A percentile compares a stretch with the other conserved stretches of the same genome.
Evolutionary conservation across 2,888 invertebrate genomes (phyloP).

Genomic region (Odontothrips loti): DNA sequence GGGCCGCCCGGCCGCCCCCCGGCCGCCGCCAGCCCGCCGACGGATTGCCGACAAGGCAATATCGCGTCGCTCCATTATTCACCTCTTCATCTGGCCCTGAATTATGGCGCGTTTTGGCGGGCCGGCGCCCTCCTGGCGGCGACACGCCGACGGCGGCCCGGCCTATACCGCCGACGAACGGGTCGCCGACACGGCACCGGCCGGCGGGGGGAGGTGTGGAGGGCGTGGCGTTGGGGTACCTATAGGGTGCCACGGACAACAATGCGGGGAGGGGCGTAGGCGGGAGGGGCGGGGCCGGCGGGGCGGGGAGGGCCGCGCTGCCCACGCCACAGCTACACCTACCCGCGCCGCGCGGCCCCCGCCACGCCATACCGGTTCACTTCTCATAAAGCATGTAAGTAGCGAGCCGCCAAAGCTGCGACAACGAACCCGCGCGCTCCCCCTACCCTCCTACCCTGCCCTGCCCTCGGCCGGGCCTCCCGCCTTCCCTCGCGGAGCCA

Average conservation of each 20-base stretch:
- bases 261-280: conserved; percentile 6
- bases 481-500: not conserved
- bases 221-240: conserved; percentile 9
- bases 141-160: not conserved
- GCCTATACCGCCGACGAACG: no score
- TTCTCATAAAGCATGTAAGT: conserved; percentile 13
- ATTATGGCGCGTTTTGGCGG: conserved; percentile 9
- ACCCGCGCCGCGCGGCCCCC: not conserved
- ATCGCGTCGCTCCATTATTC: not conserved
- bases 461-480: not conserved
- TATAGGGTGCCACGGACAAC: conserved; percentile 9
- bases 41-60: no score
- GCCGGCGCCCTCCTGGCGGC: not conserved
- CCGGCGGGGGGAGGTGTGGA: not conserved
- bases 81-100: not conserved
- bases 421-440: not conserved
- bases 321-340: not conserved
- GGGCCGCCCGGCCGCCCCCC: not conserved
- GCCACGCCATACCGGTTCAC: not conserved
- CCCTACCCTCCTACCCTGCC: not conserved
- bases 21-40: not conserved
- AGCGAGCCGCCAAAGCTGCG: not conserved
- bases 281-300: not conserved
- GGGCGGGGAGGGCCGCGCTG: not conserved
- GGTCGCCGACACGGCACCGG: not conserved